Base-by-base conservation (phyloP, 2,113 vertebrate species). In the Thamnophis sirtalis region DNA sequence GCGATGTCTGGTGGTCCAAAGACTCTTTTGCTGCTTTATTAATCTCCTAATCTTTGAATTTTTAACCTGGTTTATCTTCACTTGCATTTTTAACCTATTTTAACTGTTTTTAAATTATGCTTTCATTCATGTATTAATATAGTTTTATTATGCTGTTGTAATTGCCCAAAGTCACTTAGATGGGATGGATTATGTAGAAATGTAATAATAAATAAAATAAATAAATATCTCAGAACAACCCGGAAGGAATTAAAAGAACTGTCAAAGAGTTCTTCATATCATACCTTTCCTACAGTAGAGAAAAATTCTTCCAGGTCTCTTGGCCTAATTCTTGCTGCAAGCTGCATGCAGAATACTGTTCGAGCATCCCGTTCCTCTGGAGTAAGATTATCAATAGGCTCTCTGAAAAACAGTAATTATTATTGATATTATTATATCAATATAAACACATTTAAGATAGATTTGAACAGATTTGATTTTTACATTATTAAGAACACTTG, bases 261-360 rank as follows among this genome's bases (percentile, higher is more conserved):
- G 73, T 22, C 73, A 24, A 24, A 33, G 10, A 26, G 22, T 53
- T 85, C 28, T 89, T 84, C 24, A 8, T 58, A 11, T 33, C 95
- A 91, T 96, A 99, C 99, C 97, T 99, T 99, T 87, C 99, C 99
- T 92, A 99, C 99, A 88, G 99, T 99, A 92, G 99, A 99, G 96
- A 99, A 99, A 97, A 99, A 99, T 91, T 99, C 99, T 96, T 99
- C 99, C 96, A 99, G 97, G 96, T 99, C 99, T 92, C 99, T 97
- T 3, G 99, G 98, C 48, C 99, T 97, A 93, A 99, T 99, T 96
- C 99, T 97, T 88, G 99, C 99, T n/a, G 99, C 99, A 92, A 99
- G 96, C 92, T 99, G 99, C 99, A 99, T 99, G 91, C 99, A 99
- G 95, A 99, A 99, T 3, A 99, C 99, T 0, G 99, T 99, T 48